These are phyloP conservation scores for Hippoglossus hippoglossus DNA, from an alignment of 2,797 vertebrate genomes.

Conservation along the genomic window DNA sequence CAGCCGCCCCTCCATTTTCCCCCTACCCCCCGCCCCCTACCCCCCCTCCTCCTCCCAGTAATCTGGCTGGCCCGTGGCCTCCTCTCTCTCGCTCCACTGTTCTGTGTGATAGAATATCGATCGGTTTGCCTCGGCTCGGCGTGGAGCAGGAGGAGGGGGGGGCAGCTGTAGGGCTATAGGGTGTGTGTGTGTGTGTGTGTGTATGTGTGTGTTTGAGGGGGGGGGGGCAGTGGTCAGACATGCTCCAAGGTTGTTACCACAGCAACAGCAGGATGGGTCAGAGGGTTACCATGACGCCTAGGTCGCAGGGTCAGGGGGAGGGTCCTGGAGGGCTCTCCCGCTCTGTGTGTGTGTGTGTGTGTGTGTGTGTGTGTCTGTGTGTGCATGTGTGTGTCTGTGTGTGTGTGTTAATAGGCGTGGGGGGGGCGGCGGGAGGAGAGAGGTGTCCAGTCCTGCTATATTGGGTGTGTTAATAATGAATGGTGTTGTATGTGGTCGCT, in stretches of 20 bases:
- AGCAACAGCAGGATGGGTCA: constrained; percentile 86
- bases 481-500: constrained; percentile 65
- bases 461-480: constrained; percentile 79
- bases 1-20: not conserved
- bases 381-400: no score
- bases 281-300: constrained; percentile 86
- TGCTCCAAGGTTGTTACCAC: constrained; percentile 88
- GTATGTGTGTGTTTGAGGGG: not conserved
- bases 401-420: constrained; percentile 61
- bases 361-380: constrained; percentile 34
- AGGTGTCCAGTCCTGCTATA: constrained; percentile 67
- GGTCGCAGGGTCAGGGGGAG: constrained; percentile 82
- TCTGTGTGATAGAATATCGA: constrained; percentile 90
- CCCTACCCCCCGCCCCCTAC: constrained; percentile 47
- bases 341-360: constrained; percentile 38
- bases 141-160: constrained; percentile 69
- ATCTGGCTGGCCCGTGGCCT: constrained; percentile 86
- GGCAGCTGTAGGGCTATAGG: constrained; percentile 55
- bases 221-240: constrained; percentile 83
- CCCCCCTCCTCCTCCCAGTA: constrained; percentile 71
- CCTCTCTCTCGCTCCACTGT: constrained; percentile 88
- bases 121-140: constrained; percentile 83
- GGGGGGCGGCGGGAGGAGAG: constrained; percentile 29
- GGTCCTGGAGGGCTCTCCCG: constrained; percentile 67
- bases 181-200: constrained; percentile 29